Conservation (phyloP, 2,888 invertebrate species). For the Troides aeacus region DNA sequence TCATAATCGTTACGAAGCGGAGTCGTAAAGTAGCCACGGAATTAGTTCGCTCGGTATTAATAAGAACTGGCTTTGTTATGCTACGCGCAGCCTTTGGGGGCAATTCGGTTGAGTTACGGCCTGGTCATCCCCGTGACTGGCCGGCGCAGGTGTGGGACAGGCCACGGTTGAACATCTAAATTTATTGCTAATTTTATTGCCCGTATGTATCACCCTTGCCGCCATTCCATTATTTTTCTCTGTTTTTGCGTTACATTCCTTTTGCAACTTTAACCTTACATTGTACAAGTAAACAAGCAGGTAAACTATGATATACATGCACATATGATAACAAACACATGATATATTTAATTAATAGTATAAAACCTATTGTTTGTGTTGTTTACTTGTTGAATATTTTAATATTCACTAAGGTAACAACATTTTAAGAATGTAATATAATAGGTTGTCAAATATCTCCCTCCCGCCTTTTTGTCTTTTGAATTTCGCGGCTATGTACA, state of each 20-base stretch:
- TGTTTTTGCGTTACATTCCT: constrained; percentile 11
- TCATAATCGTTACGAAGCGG: constrained; percentile 12
- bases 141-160: constrained; percentile 60
- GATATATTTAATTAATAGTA: too few relatives aligned
- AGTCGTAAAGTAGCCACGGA: constrained; percentile 25
- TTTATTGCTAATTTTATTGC: constrained; percentile 72
- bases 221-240: constrained; percentile 21
- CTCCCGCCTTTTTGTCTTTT: too few relatives aligned
- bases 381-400: too few relatives aligned
- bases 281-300: not conserved
- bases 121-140: constrained; percentile 58
- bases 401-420: too few relatives aligned
- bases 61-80: constrained; percentile 38
- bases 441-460: too few relatives aligned
- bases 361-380: too few relatives aligned
- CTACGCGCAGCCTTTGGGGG: constrained; percentile 56
- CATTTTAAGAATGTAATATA: too few relatives aligned
- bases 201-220: constrained; percentile 27
- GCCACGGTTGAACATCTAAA: constrained; percentile 56
- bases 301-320: not conserved
- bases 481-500: too few relatives aligned
- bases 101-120: constrained; percentile 71
- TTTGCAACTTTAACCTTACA: not conserved
- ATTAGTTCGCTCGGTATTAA: constrained; percentile 36
- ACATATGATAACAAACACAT: not conserved